phyloP scores from a whole-genome alignment of 2,888 invertebrate species.

The Drosophila aldrichi region DNA sequence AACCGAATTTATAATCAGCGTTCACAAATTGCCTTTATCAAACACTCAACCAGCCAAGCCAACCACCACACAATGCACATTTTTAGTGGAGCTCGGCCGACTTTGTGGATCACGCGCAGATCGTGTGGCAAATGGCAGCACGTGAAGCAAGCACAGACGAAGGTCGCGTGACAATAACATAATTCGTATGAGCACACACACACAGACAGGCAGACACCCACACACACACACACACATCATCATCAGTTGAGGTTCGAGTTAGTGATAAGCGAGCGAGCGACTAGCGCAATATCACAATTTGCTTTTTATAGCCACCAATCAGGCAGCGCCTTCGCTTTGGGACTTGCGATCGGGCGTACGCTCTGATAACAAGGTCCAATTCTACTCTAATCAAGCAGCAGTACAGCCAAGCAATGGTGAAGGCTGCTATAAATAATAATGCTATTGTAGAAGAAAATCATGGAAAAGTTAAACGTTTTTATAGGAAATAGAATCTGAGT shows the following conservation, averaged over 20 bases:
- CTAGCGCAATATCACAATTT: constrained; percentile 62
- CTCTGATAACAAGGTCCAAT: constrained; percentile 59
- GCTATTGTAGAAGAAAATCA: background rate
- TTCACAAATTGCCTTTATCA: constrained; percentile 55
- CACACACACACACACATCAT: background rate
- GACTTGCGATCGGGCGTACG: constrained; percentile 65
- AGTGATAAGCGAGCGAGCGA: constrained; percentile 60
- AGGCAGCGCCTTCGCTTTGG: constrained; percentile 52
- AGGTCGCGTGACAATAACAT: constrained; percentile 78
- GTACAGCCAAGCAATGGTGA: constrained; percentile 28
- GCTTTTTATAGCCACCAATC: constrained; percentile 75
- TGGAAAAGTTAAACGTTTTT: background rate
- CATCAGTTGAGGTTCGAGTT: constrained; percentile 38
- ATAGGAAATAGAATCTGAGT: background rate
- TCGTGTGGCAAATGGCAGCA: constrained; percentile 61
- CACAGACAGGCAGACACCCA: background rate
- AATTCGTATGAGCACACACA: constrained; percentile 26
- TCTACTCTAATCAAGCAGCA: constrained; percentile 26
- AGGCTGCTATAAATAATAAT: constrained; percentile 13
- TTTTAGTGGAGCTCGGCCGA: constrained; percentile 45
- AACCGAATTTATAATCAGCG: constrained; percentile 34
- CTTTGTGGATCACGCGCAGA: constrained; percentile 62
- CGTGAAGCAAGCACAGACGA: constrained; percentile 59
- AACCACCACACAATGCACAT: constrained; percentile 34
- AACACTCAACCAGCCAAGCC: constrained; percentile 28